phyloP scores from a whole-genome alignment of 2,888 invertebrate species.

The Anagyrus pseudococci region DNA sequence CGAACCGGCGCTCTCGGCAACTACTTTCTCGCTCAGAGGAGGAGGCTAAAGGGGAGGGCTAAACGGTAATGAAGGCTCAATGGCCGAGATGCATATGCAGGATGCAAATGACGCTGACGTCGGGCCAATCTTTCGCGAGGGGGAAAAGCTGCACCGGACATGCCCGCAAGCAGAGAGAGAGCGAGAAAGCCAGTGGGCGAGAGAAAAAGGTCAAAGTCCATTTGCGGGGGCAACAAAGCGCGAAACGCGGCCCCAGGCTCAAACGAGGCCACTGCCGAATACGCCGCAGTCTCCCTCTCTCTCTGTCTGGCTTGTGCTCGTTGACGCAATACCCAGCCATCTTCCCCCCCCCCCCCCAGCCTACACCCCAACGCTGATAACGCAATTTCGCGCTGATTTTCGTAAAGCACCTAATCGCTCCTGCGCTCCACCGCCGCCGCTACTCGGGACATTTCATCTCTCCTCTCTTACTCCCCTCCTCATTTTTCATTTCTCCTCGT shows the following conservation, averaged over 20 bases:
- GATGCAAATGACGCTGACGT: conserved; percentile 18
- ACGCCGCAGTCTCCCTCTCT: no score
- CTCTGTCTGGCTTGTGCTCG: background rate
- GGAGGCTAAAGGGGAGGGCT: conserved; percentile 4
- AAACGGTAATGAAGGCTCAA: conserved; percentile 28
- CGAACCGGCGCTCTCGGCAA: no score
- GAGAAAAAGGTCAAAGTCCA: conserved; percentile 10
- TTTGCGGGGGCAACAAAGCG: conserved; percentile 19
- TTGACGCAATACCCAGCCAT: no score
- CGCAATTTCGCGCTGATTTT: no score
- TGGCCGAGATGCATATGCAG: conserved; percentile 26
- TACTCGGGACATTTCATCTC: no score
- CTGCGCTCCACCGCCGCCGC: no score
- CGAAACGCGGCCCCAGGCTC: background rate
- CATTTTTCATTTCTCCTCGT: no score
- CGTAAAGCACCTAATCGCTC: no score
- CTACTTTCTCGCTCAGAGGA: background rate
- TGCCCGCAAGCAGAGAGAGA: no score
- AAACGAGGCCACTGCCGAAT: background rate
- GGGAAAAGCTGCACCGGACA: background rate
- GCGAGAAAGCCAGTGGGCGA: background rate
- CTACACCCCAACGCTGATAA: no score
- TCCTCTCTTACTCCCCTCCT: no score
- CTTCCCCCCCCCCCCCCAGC: no score
- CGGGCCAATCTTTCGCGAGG: conserved; percentile 16